phyloP scores from a whole-genome alignment of 2,888 invertebrate genomes.

The Anoplius nigerrimus region DNA sequence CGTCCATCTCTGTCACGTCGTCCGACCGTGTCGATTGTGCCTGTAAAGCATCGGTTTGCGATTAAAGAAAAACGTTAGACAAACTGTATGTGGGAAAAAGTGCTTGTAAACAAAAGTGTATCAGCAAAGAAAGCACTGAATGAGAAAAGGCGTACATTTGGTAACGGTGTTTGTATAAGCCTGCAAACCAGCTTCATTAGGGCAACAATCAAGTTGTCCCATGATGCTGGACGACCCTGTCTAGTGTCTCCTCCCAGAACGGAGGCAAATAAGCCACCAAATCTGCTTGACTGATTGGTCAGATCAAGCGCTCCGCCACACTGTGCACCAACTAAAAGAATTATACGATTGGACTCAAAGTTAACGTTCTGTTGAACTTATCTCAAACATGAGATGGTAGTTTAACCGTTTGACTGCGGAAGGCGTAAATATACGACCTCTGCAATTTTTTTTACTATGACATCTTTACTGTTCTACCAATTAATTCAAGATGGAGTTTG shows the following conservation, averaged over 20 bases:
- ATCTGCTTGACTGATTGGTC: constrained; percentile 78
- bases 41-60: constrained; percentile 49
- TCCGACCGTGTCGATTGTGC: constrained; percentile 53
- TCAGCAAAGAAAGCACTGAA: constrained; percentile 7
- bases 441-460: too few relatives aligned
- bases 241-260: constrained; percentile 81
- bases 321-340: constrained; percentile 65
- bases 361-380: background rate
- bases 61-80: constrained; percentile 4
- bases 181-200: constrained; percentile 82
- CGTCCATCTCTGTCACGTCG: constrained; percentile 62
- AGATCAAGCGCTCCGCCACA: constrained; percentile 72
- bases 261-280: constrained; percentile 87
- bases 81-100: background rate
- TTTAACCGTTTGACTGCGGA: too few relatives aligned
- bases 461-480: too few relatives aligned
- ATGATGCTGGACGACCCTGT: constrained; percentile 82
- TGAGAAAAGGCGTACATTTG: constrained; percentile 69
- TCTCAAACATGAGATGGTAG: background rate
- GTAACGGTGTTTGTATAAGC: constrained; percentile 80
- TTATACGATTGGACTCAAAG: constrained; percentile 3
- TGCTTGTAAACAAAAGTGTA: background rate
- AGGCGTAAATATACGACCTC: too few relatives aligned
- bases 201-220: constrained; percentile 84
- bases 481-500: too few relatives aligned